These are phyloP conservation scores for Baccha elongata DNA, from an alignment of 2,888 invertebrate genomes.

Conservation along the genomic window DNA sequence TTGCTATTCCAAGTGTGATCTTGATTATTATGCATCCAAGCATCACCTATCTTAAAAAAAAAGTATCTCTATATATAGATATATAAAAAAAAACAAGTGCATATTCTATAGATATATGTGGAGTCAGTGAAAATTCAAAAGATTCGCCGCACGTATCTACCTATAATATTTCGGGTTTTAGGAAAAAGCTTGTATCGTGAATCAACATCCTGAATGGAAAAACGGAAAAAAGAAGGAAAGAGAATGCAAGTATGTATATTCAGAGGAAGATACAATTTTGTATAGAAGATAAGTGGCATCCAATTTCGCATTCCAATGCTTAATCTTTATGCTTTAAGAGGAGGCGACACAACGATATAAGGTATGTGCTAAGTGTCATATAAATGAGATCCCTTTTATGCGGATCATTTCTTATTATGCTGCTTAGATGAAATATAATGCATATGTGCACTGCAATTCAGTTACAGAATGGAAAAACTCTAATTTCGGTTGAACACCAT, in stretches of 20 bases:
- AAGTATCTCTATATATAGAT: too few relatives aligned
- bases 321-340: background rate
- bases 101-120: too few relatives aligned
- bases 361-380: slow-evolving; percentile 57
- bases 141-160: slow-evolving; percentile 5
- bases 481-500: too few relatives aligned
- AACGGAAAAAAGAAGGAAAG: slow-evolving; percentile 12
- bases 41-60: background rate
- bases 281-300: slow-evolving; percentile 56
- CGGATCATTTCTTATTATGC: slow-evolving; percentile 70
- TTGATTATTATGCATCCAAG: slow-evolving; percentile 25
- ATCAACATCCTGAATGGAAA: background rate
- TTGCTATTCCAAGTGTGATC: slow-evolving; percentile 22
- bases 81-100: slow-evolving; percentile 4
- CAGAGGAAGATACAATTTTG: slow-evolving; percentile 21
- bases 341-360: slow-evolving; percentile 13
- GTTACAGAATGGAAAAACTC: slow-evolving; percentile 49
- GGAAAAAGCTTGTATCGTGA: slow-evolving; percentile 13
- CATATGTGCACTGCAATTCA: slow-evolving; percentile 42
- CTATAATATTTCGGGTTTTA: slow-evolving; percentile 31
- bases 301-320: slow-evolving; percentile 50
- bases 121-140: slow-evolving; percentile 62
- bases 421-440: slow-evolving; percentile 59
- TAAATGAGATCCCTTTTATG: slow-evolving; percentile 67
- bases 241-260: too few relatives aligned